Conservation (phyloP, 2,113 vertebrate species). For the Amia ocellicauda region DNA sequence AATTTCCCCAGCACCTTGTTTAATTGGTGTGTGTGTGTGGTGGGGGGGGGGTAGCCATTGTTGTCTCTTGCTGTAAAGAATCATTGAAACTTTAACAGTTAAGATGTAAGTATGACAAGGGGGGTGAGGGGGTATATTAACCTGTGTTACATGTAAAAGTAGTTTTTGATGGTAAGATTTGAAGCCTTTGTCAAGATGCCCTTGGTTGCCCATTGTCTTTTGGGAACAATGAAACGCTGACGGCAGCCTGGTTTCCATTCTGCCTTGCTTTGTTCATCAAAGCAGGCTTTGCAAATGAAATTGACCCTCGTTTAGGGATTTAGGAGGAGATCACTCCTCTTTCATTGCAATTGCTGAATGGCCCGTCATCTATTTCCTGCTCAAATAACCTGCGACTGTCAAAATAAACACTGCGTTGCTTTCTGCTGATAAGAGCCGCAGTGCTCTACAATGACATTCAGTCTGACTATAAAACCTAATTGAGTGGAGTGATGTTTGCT, state of each 20-base stretch:
- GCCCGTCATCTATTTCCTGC: slow-evolving; percentile 4
- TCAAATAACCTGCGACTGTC: slow-evolving; percentile 11
- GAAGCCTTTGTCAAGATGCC: neutral
- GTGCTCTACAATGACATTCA: neutral
- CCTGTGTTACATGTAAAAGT: neutral
- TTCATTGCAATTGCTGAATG: neutral
- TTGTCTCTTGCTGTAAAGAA: no score
- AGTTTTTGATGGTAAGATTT: neutral
- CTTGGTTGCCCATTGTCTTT: neutral
- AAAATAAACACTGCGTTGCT: slow-evolving; percentile 2
- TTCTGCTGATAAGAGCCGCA: no score
- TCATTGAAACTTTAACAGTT: no score
- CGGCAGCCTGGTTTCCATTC: neutral
- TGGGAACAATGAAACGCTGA: slow-evolving; percentile 11
- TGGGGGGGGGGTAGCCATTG: no score
- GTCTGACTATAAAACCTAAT: neutral
- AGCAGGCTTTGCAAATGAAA: slow-evolving; percentile 8
- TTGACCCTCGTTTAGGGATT: neutral
- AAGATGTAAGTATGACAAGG: no score
- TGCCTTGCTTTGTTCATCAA: neutral
- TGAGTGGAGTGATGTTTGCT: slow-evolving; percentile 8
- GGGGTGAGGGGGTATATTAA: no score
- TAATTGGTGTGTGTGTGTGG: no score
- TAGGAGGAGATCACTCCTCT: neutral
- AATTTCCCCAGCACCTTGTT: no score